These are phyloP conservation scores for Temnothorax curvispinosus DNA, from an alignment of 1,140 invertebrate species.

Conservation along the genomic window DNA sequence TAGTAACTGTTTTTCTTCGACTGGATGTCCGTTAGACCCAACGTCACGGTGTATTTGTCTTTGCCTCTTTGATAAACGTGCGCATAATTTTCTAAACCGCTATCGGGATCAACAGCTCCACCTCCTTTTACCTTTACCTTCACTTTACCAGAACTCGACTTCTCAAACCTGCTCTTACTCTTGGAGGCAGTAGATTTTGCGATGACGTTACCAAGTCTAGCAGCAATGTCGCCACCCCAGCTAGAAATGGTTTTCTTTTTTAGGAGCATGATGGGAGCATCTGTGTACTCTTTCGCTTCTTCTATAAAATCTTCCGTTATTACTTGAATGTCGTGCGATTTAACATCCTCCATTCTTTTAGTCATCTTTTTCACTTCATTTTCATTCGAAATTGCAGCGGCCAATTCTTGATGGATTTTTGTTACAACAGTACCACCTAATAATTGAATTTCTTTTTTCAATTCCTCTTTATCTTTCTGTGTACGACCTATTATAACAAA, in stretches of 20 bases:
- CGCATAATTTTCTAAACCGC: slow-evolving; percentile 91
- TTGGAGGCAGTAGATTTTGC: slow-evolving; percentile 76
- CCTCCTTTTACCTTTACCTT: slow-evolving; percentile 95
- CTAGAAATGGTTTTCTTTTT: slow-evolving; percentile 91
- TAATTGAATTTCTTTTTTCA: slow-evolving; percentile 90
- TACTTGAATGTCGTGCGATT: slow-evolving; percentile 91
- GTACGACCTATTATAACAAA: slow-evolving; percentile 91
- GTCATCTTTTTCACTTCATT: slow-evolving; percentile 90
- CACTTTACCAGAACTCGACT: slow-evolving; percentile 88
- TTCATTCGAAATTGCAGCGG: slow-evolving; percentile 92
- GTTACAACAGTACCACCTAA: slow-evolving; percentile 91
- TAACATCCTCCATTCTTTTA: slow-evolving; percentile 89
- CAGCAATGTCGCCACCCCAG: slow-evolving; percentile 92
- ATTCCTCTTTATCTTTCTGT: slow-evolving; percentile 87
- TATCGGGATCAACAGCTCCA: slow-evolving; percentile 95
- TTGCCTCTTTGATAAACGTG: slow-evolving; percentile 91
- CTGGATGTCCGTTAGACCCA: slow-evolving; percentile 94
- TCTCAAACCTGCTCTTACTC: slow-evolving; percentile 89
- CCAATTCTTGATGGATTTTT: slow-evolving; percentile 89
- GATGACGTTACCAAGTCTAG: slow-evolving; percentile 84
- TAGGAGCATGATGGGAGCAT: slow-evolving; percentile 88
- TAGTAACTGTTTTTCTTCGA: slow-evolving; percentile 97
- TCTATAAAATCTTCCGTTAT: slow-evolving; percentile 93
- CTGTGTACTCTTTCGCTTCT: slow-evolving; percentile 87
- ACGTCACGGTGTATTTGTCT: slow-evolving; percentile 91